A percentile compares a stretch with the other conserved stretches of the same genome.
These are phyloP conservation scores for Carposina sasakii DNA, from an alignment of 1,140 invertebrate genomes.

Conservation along the genomic window DNA sequence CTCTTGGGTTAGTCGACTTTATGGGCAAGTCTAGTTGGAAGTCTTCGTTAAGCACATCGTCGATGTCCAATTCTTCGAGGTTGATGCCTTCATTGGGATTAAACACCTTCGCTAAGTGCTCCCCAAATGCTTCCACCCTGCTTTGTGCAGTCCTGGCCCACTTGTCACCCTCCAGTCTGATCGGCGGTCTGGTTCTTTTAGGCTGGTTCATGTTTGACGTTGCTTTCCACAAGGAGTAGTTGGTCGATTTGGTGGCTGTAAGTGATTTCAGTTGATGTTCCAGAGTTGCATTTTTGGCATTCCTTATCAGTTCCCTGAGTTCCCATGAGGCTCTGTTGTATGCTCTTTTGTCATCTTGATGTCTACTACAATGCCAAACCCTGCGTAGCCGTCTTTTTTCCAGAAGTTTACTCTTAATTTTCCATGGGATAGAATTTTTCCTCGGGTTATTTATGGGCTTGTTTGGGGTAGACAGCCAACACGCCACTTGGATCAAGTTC, in stretches of 20 bases:
- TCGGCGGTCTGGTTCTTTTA: not conserved
- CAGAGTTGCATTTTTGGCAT: not conserved
- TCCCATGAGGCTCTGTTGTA: constrained; percentile 2
- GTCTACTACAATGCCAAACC: constrained; percentile 6
- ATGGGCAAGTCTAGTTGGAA: not conserved
- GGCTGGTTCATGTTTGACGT: not conserved
- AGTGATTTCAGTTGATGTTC: not conserved
- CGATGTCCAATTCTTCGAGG: not conserved
- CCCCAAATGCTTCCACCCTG: not conserved
- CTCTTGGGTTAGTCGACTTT: not conserved
- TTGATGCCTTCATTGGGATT: not conserved
- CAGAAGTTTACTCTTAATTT: constrained; percentile 5
- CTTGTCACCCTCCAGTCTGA: not conserved
- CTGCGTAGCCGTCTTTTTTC: constrained; percentile 13
- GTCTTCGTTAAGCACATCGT: not conserved
- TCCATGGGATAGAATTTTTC: not conserved
- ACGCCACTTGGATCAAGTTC: constrained; percentile 2
- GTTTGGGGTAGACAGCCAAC: not conserved
- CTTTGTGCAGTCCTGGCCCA: not conserved
- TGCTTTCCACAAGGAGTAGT: not conserved
- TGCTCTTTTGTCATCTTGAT: constrained; percentile 3
- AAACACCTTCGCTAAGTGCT: not conserved
- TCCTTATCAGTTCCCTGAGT: not conserved
- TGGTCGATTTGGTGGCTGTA: not conserved
- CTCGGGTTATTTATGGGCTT: not conserved